A percentile compares a stretch with the other conserved stretches of the same genome.
phyloP scores from a whole-genome alignment of 2,888 invertebrate species.

The Cylindroiulus punctatus region DNA sequence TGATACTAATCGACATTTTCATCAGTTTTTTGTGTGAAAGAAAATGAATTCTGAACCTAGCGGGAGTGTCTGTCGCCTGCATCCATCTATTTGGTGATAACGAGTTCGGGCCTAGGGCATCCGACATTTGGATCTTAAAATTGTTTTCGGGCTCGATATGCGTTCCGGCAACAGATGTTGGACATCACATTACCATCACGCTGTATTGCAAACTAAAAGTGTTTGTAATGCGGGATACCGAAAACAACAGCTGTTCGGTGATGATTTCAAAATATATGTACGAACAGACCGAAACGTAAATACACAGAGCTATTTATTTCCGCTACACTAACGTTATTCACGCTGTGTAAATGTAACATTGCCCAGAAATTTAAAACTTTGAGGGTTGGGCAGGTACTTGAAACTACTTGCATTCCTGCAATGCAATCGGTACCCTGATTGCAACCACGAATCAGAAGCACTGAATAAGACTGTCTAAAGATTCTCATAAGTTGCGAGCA shows the following conservation, averaged over 20 bases:
- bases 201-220: conserved; percentile 16
- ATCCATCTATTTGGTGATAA: neutral
- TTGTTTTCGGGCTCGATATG: neutral
- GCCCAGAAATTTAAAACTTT: too few relatives aligned
- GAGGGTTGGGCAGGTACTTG: too few relatives aligned
- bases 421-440: too few relatives aligned
- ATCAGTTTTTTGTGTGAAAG: neutral
- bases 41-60: neutral
- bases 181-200: conserved; percentile 33
- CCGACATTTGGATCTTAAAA: neutral
- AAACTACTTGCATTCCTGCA: too few relatives aligned
- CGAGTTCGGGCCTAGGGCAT: neutral
- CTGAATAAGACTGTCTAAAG: too few relatives aligned
- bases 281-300: neutral
- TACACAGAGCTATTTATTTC: too few relatives aligned
- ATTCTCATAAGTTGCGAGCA: too few relatives aligned
- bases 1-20: neutral
- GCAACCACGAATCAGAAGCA: too few relatives aligned
- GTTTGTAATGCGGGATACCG: neutral
- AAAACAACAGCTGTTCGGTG: conserved; percentile 14
- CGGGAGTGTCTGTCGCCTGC: neutral
- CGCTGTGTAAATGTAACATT: too few relatives aligned
- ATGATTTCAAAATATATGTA: neutral
- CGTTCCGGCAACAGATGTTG: conserved; percentile 20
- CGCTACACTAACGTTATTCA: neutral